phyloP scores from a whole-genome alignment of 2,797 vertebrate species.

The Petrocephalus schoutedeni region DNA sequence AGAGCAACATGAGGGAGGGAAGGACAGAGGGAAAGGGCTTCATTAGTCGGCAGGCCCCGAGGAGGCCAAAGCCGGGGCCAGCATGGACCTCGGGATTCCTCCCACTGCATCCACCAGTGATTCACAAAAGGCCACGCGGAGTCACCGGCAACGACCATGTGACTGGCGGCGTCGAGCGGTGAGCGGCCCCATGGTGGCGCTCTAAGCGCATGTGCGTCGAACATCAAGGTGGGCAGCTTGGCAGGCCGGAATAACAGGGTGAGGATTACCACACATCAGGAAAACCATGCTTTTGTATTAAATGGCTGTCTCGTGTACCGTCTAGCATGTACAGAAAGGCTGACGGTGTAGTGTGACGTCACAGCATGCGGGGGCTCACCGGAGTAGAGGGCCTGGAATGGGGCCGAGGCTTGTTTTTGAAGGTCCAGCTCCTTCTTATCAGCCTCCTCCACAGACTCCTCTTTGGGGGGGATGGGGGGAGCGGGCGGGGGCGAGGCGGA shows the following conservation, averaged over 20 bases:
- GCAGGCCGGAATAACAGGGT: background rate
- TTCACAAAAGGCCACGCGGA: background rate
- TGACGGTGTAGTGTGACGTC: background rate
- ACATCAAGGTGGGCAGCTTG: background rate
- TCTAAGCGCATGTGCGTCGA: background rate
- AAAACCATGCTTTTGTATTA: background rate
- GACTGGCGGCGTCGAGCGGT: background rate
- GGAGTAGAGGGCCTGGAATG: slow-evolving; percentile 75
- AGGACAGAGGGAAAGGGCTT: slow-evolving; percentile 2
- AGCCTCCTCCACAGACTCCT: slow-evolving; percentile 66
- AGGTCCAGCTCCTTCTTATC: slow-evolving; percentile 73
- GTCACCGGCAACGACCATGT: background rate
- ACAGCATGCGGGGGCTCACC: slow-evolving; percentile 58
- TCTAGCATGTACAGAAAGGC: background rate
- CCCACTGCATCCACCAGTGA: background rate
- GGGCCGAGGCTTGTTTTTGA: slow-evolving; percentile 64
- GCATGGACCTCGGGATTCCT: background rate
- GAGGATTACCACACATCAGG: background rate
- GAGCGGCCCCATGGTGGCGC: background rate
- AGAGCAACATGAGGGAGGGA: background rate
- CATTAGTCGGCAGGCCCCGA: background rate
- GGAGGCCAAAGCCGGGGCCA: background rate
- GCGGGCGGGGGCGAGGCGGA: slow-evolving; percentile 62
- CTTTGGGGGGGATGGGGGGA: slow-evolving; percentile 71
- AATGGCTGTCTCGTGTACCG: background rate